These are phyloP conservation scores for Pissodes strobi DNA, from an alignment of 1,140 invertebrate genomes.

Conservation along the genomic window DNA sequence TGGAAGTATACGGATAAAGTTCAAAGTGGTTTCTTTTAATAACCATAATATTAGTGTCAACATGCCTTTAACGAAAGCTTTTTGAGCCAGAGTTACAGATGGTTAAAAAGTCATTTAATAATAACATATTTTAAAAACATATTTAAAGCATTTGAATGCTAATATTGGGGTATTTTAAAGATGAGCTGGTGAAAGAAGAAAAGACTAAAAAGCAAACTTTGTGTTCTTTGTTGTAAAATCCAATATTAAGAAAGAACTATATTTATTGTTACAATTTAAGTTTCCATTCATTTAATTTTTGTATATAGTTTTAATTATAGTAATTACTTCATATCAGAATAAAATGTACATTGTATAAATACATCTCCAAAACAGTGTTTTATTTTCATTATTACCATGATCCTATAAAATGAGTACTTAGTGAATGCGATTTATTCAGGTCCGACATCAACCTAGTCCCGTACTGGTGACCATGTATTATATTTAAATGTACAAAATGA, in stretches of 20 bases:
- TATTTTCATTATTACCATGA: too few species aligned
- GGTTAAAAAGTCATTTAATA: neutral
- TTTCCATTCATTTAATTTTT: constrained; percentile 7
- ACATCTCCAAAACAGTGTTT: neutral
- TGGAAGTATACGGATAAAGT: neutral
- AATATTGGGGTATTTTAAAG: neutral
- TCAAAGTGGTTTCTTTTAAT: neutral
- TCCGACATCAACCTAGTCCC: too few species aligned
- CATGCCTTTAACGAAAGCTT: neutral
- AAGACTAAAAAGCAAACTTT: constrained; percentile 24
- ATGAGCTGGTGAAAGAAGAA: constrained; percentile 2
- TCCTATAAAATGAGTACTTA: too few species aligned
- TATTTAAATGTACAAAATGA: too few species aligned
- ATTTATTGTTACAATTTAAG: constrained; percentile 3
- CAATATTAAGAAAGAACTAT: constrained; percentile 10
- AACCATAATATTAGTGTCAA: neutral
- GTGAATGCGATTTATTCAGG: too few species aligned
- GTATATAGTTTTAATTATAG: neutral
- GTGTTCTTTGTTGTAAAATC: constrained; percentile 25
- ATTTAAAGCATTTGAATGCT: neutral
- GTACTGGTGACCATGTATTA: too few species aligned
- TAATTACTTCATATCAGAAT: constrained; percentile 1
- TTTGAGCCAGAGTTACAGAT: neutral
- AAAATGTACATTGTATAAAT: constrained; percentile 15
- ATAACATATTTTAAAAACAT: neutral